Conservation (phyloP, 1,140 invertebrate species). For the Heliconius melpomene region DNA sequence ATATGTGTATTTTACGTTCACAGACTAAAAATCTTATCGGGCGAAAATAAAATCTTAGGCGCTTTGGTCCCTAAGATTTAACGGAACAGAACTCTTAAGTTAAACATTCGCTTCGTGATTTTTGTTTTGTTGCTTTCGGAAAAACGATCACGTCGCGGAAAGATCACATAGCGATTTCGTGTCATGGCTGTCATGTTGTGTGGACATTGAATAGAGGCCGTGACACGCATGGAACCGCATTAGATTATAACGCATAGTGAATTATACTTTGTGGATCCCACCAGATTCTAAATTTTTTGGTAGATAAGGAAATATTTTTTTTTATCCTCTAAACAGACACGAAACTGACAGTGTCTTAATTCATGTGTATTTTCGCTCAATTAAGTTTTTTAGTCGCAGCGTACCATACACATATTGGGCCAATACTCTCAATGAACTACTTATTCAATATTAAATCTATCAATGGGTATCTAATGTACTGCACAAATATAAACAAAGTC, state of each 20-base stretch:
- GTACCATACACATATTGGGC: constrained; percentile 49
- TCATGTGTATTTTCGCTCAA: not conserved
- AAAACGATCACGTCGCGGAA: constrained; percentile 4
- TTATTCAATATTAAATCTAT: constrained; percentile 36
- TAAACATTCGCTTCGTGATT: not conserved
- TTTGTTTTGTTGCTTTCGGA: not conserved
- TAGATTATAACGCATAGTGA: not conserved
- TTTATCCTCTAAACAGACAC: not conserved
- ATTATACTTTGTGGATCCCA: not conserved
- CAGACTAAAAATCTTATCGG: not conserved
- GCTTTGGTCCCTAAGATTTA: not conserved
- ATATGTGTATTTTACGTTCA: not conserved
- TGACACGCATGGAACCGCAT: not conserved
- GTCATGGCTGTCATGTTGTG: not conserved
- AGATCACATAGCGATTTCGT: not conserved
- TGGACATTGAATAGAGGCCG: not conserved
- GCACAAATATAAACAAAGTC: constrained; percentile 60
- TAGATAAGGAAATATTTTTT: not conserved
- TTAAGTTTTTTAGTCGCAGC: not conserved
- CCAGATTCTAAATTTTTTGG: not conserved
- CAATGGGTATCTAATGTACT: constrained; percentile 45
- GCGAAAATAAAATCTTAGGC: not conserved
- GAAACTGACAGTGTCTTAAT: no score
- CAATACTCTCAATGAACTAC: constrained; percentile 27
- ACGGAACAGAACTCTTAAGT: no score